phyloP scores from a whole-genome alignment of 2,888 invertebrate species.

The Stomorhina lunata region DNA sequence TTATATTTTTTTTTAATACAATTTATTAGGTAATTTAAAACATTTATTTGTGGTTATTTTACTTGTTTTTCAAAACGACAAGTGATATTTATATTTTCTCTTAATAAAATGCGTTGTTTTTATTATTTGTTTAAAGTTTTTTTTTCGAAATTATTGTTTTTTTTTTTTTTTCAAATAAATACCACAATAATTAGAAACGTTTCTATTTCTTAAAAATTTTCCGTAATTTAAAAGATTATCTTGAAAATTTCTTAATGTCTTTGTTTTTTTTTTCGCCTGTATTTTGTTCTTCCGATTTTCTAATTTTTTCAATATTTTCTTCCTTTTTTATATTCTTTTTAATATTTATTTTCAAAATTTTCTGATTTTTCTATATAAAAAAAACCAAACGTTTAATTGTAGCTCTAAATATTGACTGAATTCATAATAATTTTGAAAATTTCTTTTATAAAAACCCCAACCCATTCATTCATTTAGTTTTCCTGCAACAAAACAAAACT shows the following conservation, averaged over 20 bases:
- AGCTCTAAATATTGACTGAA: slow-evolving; percentile 63
- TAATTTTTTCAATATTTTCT: neutral
- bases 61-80: neutral
- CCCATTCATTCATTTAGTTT: slow-evolving; percentile 37
- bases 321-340: no score
- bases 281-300: neutral
- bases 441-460: slow-evolving; percentile 60
- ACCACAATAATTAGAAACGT: slow-evolving; percentile 61
- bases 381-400: slow-evolving; percentile 58
- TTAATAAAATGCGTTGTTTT: slow-evolving; percentile 57
- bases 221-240: neutral
- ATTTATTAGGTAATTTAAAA: slow-evolving; percentile 25
- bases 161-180: slow-evolving; percentile 24
- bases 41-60: slow-evolving; percentile 50
- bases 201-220: slow-evolving; percentile 9
- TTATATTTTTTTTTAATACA: neutral
- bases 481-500: slow-evolving; percentile 22
- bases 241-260: neutral
- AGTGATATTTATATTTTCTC: slow-evolving; percentile 30
- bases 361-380: neutral
- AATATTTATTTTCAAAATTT: neutral
- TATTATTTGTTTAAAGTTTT: neutral
- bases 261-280: slow-evolving; percentile 16
- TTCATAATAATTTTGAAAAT: slow-evolving; percentile 62
- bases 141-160: neutral